Percentiles rank a stretch among this genome's conserved stretches.
These are phyloP conservation scores for Strix uralensis DNA, from an alignment of 2,113 vertebrate species.

Conservation along the genomic window DNA sequence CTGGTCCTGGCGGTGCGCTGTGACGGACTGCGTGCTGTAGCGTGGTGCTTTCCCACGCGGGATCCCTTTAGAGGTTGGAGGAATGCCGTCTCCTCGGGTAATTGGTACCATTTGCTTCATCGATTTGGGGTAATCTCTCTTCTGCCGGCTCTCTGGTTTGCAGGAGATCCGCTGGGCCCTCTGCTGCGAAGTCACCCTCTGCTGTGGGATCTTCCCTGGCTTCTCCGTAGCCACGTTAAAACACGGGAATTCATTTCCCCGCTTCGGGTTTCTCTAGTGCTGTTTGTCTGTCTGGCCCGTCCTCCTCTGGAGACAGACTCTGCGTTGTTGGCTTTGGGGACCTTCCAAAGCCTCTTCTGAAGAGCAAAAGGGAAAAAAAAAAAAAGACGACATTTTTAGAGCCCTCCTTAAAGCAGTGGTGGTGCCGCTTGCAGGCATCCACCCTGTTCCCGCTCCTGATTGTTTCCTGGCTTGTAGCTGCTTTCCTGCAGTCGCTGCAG, in stretches of 20 bases:
- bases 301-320: not conserved
- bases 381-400: not conserved
- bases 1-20: not conserved
- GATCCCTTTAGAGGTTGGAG: constrained; percentile 7
- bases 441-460: not conserved
- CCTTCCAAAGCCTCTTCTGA: not conserved
- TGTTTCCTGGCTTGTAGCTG: not conserved
- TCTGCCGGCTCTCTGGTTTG: not conserved
- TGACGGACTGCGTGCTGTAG: not conserved
- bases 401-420: not conserved
- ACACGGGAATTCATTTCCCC: not conserved
- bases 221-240: not conserved
- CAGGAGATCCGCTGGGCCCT: not conserved
- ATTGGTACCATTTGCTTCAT: not conserved
- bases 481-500: not conserved
- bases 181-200: not conserved
- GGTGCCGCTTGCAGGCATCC: not conserved
- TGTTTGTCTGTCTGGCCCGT: not conserved
- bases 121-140: not conserved
- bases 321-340: not conserved
- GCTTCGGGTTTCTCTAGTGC: not conserved
- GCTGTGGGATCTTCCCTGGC: not conserved
- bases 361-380: not conserved
- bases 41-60: not conserved
- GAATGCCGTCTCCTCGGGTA: not conserved